phyloP scores from a whole-genome alignment of 2,888 invertebrate genomes.

The Drosophila falleni region DNA sequence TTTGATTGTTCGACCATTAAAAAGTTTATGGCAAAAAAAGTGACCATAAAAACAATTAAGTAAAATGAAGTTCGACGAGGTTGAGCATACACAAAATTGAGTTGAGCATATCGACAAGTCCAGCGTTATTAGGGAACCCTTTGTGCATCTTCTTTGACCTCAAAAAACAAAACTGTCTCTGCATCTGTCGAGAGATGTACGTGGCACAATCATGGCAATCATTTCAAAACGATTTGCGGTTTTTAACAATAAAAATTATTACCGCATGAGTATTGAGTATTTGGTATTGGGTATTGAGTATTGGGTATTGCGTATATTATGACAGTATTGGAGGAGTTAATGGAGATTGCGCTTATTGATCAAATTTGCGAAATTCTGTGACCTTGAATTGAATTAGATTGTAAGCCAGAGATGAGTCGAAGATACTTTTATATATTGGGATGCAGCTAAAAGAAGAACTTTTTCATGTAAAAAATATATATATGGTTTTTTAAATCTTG shows the following conservation, averaged over 20 bases:
- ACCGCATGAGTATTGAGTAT: slow-evolving; percentile 27
- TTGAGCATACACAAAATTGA: slow-evolving; percentile 1
- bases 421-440: background rate
- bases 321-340: slow-evolving; percentile 14
- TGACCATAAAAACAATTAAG: slow-evolving; percentile 72
- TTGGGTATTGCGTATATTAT: slow-evolving; percentile 25
- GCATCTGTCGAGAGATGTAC: background rate
- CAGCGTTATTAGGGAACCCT: slow-evolving; percentile 18
- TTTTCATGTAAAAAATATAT: background rate
- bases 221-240: slow-evolving; percentile 61
- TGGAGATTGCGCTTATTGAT: slow-evolving; percentile 26
- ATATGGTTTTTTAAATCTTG: too few species aligned
- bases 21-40: slow-evolving; percentile 65
- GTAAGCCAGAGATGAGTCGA: background rate
- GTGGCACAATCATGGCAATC: slow-evolving; percentile 30
- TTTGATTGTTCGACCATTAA: slow-evolving; percentile 65
- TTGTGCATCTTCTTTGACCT: slow-evolving; percentile 26
- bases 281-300: slow-evolving; percentile 8
- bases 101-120: slow-evolving; percentile 15
- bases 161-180: slow-evolving; percentile 16
- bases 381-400: slow-evolving; percentile 13
- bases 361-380: slow-evolving; percentile 18
- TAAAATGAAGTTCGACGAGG: slow-evolving; percentile 46
- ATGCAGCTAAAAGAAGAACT: background rate
- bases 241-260: slow-evolving; percentile 48